A percentile compares a stretch with the other conserved stretches of the same genome.
These are phyloP conservation scores for Anthoscopus minutus DNA, from an alignment of 2,113 vertebrate species.

Conservation along the genomic window DNA sequence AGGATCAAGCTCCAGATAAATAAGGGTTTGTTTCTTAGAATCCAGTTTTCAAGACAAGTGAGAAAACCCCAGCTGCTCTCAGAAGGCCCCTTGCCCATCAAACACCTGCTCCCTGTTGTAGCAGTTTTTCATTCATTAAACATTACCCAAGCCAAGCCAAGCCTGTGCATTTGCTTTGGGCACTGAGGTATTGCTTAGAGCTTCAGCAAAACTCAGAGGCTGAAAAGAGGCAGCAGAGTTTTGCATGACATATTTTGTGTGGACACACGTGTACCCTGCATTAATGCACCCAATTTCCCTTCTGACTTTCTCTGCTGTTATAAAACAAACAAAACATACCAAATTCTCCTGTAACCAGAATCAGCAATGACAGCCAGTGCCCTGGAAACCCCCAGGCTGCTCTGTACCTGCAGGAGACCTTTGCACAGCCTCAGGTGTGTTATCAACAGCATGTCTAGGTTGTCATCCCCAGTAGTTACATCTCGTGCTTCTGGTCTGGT, in stretches of 20 bases:
- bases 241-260: neutral
- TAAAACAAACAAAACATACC: neutral
- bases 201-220: neutral
- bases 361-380: neutral
- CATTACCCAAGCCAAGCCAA: neutral
- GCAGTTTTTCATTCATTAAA: neutral
- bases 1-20: neutral
- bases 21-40: neutral
- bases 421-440: conserved; percentile 84
- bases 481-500: conserved; percentile 31
- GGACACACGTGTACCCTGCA: accelerated
- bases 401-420: conserved; percentile 78
- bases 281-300: neutral
- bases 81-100: neutral
- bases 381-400: neutral
- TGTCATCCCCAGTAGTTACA: conserved; percentile 77
- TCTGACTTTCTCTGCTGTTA: neutral
- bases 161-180: neutral
- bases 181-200: neutral
- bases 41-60: neutral
- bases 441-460: conserved; percentile 78
- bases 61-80: neutral
- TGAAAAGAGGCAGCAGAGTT: neutral
- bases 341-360: neutral
- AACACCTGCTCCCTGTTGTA: accelerated